Evolutionary conservation across 2,888 invertebrate species (phyloP).

Genomic region (Cinara cedri): DNA sequence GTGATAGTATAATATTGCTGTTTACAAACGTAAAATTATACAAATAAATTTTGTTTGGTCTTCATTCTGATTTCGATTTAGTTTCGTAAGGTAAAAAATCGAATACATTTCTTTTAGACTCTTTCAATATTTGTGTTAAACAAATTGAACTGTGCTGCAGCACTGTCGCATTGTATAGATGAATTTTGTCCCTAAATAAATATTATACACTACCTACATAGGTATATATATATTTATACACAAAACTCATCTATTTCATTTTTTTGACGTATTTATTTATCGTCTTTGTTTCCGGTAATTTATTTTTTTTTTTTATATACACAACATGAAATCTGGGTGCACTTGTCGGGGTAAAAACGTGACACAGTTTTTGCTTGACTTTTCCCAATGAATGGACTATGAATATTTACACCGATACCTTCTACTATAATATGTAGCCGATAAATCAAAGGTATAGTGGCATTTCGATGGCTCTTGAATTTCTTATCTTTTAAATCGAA

Average conservation of each 20-base stretch:
- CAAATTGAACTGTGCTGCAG: too few relatives aligned
- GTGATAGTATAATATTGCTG: too few relatives aligned
- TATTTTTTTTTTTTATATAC: not conserved
- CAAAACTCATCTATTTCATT: not conserved
- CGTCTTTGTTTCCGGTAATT: constrained; percentile 17
- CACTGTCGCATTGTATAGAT: too few relatives aligned
- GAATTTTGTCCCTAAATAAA: too few relatives aligned
- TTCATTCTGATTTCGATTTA: too few relatives aligned
- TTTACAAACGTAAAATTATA: too few relatives aligned
- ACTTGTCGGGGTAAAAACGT: not conserved
- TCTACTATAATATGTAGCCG: not conserved
- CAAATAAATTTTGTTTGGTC: too few relatives aligned
- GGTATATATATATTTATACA: too few relatives aligned
- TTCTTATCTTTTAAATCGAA: not conserved
- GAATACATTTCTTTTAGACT: too few relatives aligned
- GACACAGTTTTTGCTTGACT: constrained; percentile 11
- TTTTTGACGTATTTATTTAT: constrained; percentile 20
- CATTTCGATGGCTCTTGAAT: not conserved
- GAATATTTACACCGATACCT: constrained; percentile 3
- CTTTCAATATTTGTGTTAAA: too few relatives aligned
- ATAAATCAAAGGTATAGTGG: constrained; percentile 19
- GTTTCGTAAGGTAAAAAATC: too few relatives aligned
- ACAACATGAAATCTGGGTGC: not conserved
- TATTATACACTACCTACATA: too few relatives aligned
- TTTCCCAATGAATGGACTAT: not conserved